Evolutionary conservation across 2,797 vertebrate genomes (phyloP), one percentile per base, ranked within the genome.

Genomic region (Melanotaenia parkinsoni): DNA sequence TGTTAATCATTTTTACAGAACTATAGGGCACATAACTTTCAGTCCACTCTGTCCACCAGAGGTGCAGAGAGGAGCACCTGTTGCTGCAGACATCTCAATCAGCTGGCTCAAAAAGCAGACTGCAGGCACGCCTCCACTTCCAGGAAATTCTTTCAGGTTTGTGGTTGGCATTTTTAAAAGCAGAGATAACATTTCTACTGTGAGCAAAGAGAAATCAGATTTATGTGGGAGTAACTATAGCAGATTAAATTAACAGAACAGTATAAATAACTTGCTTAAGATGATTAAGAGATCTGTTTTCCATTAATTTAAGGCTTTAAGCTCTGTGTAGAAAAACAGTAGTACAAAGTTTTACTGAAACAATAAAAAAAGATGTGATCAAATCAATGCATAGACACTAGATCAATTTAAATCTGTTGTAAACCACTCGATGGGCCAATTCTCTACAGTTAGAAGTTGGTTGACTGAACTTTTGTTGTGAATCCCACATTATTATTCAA

Each of bases 51-150:
- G 37, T 58, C 51, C 63, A 8, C 77, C 72, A 59, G 26, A 35
- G 0, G n/a, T 22, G 56, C 4, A 10, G 30, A 59, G 59, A 56
- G 32, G 16, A 69, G 72, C 90, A 91, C 87, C 89, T 92, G 89
- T 86, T 78, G 18, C 72, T 67, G 76, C 47, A 35, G 66, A 77
- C 43, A 58, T 74, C 69, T 84, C 68, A 63, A 43, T 79, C 76
- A 56, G 56, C 30, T 63, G 3, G 13, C 37, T 33, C 51, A 66
- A 51, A 58, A 53, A 10, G 35, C 58, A n/a, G 35, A 63, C 69
- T 38, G 68, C 56, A 67, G 63, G 59, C 50, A 63, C 9, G 32
- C 56, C 35, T 56, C 72, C 61, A 63, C 37, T 30, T 53, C 30
- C 63, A 73, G 40, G 8, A 65, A 60, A 45, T 28, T 16, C 0